Base-by-base conservation (phyloP, 1,140 invertebrate species). In the Aphaenogaster floridana region DNA sequence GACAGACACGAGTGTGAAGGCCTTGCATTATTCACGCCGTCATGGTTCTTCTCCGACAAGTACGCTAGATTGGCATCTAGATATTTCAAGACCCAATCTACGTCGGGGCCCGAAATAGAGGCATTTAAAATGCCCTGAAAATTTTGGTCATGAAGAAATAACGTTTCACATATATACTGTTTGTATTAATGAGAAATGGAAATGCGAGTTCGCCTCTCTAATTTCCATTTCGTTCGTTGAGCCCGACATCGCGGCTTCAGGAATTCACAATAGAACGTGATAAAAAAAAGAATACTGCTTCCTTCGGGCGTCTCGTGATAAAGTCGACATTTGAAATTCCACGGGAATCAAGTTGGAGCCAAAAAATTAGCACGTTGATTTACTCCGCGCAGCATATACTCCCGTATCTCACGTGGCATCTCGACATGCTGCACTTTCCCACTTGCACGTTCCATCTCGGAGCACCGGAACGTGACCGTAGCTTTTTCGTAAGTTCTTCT, bases 341-440 rank as follows among this genome's bases (percentile, higher is more conserved):
- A 52, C 42, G 61, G 45, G 63, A 71, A 69, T 68, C 74, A 86
- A 48, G 81, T 36, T 57, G 34, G 21, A 78, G 45, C 50, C 39
- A 69, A 63, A 48, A 52, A 52, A 68, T 78, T 66, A 28, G 63
- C 54, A 86, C 86, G 54, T 87, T 79, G 59, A 87, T 87, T 88
- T 69, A 85, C 74, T 63, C 42, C 34, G 42, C 36, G 54, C 17
- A 68, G 74, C 69, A 77, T 86, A 77, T 79, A 57, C 52, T 28
- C 21, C 34, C 50, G 48, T 84, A 64, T 76, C 83, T 83, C 66
- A 57, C 39, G 77, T 50, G 91, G 87, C 89, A 91, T 85, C 36
- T 45, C 63, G 76, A 86, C 71, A 69, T 88, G 42, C 72, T n/a
- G 8, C 48, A 34, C 61, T 54, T 13, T 50, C 36, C 36, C 63